Evolutionary conservation across 2,113 vertebrate genomes (phyloP), one percentile per base, ranked within the genome.

Genomic region (Cyphotilapia sp.): DNA sequence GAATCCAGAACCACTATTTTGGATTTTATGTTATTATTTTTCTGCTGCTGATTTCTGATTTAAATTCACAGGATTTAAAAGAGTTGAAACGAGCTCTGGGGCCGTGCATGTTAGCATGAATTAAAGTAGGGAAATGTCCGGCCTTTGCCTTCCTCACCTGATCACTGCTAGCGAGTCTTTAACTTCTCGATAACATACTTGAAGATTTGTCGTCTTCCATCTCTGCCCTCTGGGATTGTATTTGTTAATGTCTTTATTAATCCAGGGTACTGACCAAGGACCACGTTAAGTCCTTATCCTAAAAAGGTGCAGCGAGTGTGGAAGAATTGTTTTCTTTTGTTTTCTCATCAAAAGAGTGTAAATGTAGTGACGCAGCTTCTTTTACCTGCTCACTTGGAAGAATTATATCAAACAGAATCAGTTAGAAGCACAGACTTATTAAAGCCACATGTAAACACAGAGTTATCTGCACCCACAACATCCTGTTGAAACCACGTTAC

Each of bases 401-500:
- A 42, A 1, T 24, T 8, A 24, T 14, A 8, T 69, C 63, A 40
- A 69, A 69, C 63, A 40, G 63, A 40, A 69, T 69, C 33, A 5
- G 61, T 38, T n/a, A 38, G 33, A 66, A 66, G 61, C 33, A 66
- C 5, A 0, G 4, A 66, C 17, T 0, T 40, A 40, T 40, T 40
- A 24, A 40, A 69, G 63, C 35, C 3, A 24, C 11, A 1, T 40
- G 63, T 13, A 40, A 40, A 35, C 31, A n/a, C 13, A 22, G 2
- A 22, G 11, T 40, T 22, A 40, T 40, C 19, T 71, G 35, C 38
- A 24, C 9, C 9, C 63, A 71, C 35, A 71, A 0, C 35, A 2
- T 22, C 7, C 19, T 24, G 35, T 14, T 40, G 17, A 71, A 69
- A 40, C 19, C 35, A 40, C 8, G 5, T 9, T 13, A 14, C n/a